Evolutionary conservation across 2,113 vertebrate species (phyloP), one percentile per base, ranked within the genome.

Genomic region (Psilopogon haemacephalus): DNA sequence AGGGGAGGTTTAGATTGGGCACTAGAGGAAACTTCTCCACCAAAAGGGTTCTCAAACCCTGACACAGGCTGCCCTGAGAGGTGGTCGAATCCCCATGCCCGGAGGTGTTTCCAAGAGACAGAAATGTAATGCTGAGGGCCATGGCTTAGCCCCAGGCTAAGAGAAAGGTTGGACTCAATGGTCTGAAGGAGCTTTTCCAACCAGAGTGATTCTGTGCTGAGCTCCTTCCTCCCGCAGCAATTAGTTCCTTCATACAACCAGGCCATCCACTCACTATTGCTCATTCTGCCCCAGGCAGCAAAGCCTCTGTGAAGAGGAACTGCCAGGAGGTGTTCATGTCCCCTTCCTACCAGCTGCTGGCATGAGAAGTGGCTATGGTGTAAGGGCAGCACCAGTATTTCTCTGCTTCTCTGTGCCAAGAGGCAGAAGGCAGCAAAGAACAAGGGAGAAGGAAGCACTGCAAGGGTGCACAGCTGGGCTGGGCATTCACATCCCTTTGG

Each of bases 181-280:
- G 8, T 18, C 44, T 44, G 15, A 44, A 44, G 19, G 44, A 18
- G 44, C 40, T 42, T 42, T 11, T 15, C 40, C 40, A 11, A 42
- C 40, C 40, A 42, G 40, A 42, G 6, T 42, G 12, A 15, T 42
- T 42, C 40, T 15, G 19, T 76, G 12, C 5, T 65, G 83, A 85
- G 90, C 63, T 64, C 23, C 73, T 67, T 26, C 55, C 58, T 78
- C 73, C 26, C 72, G 16, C 40, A 73, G 32, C 26, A 79, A 62
- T 32, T 1, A 0, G 30, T 64, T 69, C 72, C 63, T 52, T 70
- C 3, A 0, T 33, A 19, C 4, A 48, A 50, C 16, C 2, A 24
- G 21, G 46, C 16, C 15, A 21, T 30, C 84, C 18, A 33, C 32
- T 28, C 70, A 18, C 59, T 74, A 33, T n/a, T 76, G 24, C 30